Percentiles rank a stretch among this genome's conserved stretches.
These are phyloP conservation scores for Paratrypauchen microcephalus DNA, from an alignment of 2,797 vertebrate species.

Conservation along the genomic window DNA sequence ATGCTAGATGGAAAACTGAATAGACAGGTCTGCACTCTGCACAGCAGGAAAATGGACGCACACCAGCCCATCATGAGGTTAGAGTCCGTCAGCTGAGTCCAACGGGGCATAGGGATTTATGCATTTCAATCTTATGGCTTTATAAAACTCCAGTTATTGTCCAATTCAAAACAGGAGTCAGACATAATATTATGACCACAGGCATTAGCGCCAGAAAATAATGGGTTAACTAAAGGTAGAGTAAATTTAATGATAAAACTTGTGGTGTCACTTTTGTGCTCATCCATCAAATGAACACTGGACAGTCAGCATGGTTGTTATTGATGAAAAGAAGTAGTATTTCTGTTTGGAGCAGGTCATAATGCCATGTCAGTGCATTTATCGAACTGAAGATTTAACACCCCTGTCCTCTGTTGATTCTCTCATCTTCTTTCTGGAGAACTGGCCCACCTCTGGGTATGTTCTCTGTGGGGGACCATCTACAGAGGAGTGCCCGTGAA, in stretches of 20 bases:
- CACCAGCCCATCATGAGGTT: slow-evolving; percentile 9
- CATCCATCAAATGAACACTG: no score
- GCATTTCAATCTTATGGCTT: not conserved
- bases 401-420: slow-evolving; percentile 23
- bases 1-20: slow-evolving; percentile 29
- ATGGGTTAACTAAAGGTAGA: no score
- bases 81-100: slow-evolving; percentile 16
- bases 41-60: slow-evolving; percentile 17
- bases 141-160: slow-evolving; percentile 12
- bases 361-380: not conserved
- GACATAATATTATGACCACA: not conserved
- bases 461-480: slow-evolving; percentile 26
- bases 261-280: no score
- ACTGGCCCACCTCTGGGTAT: slow-evolving; percentile 24
- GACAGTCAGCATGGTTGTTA: no score
- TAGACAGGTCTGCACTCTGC: slow-evolving; percentile 12
- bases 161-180: not conserved
- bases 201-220: not conserved
- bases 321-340: no score
- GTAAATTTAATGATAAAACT: no score
- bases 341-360: not conserved
- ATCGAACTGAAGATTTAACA: not conserved
- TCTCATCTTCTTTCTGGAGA: slow-evolving; percentile 36
- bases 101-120: slow-evolving; percentile 12
- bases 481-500: slow-evolving; percentile 22